These are phyloP conservation scores for Sinocyclocheilus rhinocerous DNA, from an alignment of 2,113 vertebrate genomes.

Conservation along the genomic window DNA sequence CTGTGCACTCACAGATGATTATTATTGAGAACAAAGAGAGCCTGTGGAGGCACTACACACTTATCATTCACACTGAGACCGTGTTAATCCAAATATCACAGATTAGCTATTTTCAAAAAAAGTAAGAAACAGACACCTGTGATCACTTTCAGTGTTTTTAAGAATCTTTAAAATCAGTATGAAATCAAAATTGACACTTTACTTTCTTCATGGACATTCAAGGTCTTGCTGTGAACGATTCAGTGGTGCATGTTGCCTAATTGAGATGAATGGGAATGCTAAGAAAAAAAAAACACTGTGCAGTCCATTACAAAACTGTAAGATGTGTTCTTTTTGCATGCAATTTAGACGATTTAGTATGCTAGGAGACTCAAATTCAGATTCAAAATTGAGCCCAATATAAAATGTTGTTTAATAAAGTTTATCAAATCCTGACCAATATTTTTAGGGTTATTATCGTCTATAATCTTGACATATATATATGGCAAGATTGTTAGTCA, in stretches of 20 bases:
- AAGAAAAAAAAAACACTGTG: background rate
- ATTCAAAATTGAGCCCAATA: no score
- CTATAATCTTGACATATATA: no score
- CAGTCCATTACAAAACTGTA: no score
- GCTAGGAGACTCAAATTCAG: no score
- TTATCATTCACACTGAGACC: background rate
- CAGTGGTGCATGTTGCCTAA: slow-evolving; percentile 9
- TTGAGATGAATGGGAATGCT: background rate
- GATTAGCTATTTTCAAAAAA: background rate
- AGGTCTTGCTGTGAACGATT: background rate
- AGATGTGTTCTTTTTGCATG: no score
- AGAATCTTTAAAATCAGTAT: background rate
- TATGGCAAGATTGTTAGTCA: no score
- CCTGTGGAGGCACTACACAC: background rate
- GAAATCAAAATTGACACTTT: background rate
- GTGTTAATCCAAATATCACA: background rate
- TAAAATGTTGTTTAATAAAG: no score
- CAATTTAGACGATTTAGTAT: no score
- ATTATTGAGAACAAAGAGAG: slow-evolving; percentile 27
- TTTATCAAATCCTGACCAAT: no score
- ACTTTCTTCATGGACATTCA: background rate
- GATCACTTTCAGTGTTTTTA: background rate
- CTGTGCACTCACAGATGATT: slow-evolving; percentile 24
- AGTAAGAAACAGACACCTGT: background rate
- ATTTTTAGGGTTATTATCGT: no score